Evolutionary conservation across 2,888 invertebrate species (phyloP).

Genomic region (Philhelius pedissequus): DNA sequence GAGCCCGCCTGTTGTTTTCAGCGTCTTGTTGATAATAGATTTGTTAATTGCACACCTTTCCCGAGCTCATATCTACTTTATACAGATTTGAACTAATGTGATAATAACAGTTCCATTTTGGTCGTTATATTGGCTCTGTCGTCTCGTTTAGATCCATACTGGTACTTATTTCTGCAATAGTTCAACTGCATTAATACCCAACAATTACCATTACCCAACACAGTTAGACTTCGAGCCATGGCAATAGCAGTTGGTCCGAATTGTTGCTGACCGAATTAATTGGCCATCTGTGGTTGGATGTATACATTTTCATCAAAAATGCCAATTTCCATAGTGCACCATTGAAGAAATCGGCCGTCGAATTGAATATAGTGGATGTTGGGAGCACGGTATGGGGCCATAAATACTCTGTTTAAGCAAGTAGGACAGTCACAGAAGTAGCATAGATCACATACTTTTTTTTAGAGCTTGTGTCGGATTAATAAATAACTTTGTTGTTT

Average conservation of each 20-base stretch:
- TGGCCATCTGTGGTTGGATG: constrained; percentile 26
- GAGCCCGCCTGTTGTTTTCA: constrained; percentile 31
- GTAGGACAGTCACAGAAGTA: not conserved
- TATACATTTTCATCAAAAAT: constrained; percentile 4
- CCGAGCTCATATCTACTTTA: not conserved
- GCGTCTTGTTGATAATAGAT: constrained; percentile 54
- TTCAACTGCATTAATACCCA: constrained; percentile 32
- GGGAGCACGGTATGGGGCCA: not conserved
- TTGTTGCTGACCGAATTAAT: constrained; percentile 25
- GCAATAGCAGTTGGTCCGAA: not conserved
- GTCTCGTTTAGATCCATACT: not conserved
- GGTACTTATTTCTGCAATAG: constrained; percentile 7
- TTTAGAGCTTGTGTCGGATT: not conserved
- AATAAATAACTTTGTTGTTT: not conserved
- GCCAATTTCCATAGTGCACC: not conserved
- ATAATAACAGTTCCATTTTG: constrained; percentile 47
- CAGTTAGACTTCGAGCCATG: not conserved
- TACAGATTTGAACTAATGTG: constrained; percentile 32
- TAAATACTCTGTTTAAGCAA: not conserved
- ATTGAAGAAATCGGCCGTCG: not conserved
- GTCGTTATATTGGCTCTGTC: not conserved
- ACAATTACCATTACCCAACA: constrained; percentile 13
- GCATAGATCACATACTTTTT: not conserved
- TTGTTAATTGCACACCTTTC: constrained; percentile 52
- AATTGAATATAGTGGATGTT: constrained; percentile 1